A percentile compares a stretch with the other conserved stretches of the same genome.
Conservation (phyloP, 1,140 invertebrate species). For the Neodiprion virginianus region DNA sequence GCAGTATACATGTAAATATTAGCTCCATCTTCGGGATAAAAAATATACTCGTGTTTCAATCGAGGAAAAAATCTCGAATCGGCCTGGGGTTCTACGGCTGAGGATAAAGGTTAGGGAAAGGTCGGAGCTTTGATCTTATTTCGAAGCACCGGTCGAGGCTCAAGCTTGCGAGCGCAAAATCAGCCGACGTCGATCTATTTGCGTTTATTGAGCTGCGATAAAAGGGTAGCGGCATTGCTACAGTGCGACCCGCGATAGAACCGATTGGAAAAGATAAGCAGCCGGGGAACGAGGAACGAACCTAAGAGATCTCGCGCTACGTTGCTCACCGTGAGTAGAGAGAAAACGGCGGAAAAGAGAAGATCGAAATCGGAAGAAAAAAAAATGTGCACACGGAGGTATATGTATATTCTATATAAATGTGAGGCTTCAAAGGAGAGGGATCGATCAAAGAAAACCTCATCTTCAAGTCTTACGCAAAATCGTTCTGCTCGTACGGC, state of each 20-base stretch:
- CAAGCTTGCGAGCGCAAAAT: not conserved
- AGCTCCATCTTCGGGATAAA: not conserved
- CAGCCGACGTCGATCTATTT: not conserved
- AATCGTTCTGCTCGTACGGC: too few relatives aligned
- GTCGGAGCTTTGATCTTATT: constrained; percentile 2
- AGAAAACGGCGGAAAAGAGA: too few relatives aligned
- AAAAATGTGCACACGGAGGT: too few relatives aligned
- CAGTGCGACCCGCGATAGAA: not conserved
- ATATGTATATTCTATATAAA: not conserved
- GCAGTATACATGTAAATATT: too few relatives aligned
- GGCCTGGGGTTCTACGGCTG: not conserved
- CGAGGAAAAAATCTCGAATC: not conserved
- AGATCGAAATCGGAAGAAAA: not conserved
- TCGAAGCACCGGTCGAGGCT: not conserved
- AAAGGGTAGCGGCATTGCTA: not conserved
- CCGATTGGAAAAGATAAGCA: not conserved
- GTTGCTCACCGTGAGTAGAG: too few relatives aligned
- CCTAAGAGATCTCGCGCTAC: not conserved
- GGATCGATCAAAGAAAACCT: not conserved
- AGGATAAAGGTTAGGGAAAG: not conserved
- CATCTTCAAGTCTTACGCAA: not conserved
- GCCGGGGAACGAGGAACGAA: not conserved
- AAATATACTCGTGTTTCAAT: not conserved
- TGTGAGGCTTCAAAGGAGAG: not conserved
- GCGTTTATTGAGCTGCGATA: constrained; percentile 1